These are phyloP conservation scores for Megalurothrips usitatus DNA, from an alignment of 2,888 invertebrate species.

Conservation along the genomic window DNA sequence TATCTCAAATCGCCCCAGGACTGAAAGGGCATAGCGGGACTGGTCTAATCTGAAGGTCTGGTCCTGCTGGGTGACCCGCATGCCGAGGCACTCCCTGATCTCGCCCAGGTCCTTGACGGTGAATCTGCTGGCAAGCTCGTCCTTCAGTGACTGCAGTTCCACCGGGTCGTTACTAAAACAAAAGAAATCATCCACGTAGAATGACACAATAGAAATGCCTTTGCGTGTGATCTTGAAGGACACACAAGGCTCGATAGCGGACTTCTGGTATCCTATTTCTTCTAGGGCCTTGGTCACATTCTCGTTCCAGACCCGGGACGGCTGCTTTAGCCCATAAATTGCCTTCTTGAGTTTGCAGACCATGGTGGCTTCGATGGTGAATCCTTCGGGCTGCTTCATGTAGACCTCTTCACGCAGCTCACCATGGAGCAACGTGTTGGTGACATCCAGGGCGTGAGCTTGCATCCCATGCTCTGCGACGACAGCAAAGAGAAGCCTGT, in stretches of 20 bases:
- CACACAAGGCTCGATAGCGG: slow-evolving; percentile 30
- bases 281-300: slow-evolving; percentile 29
- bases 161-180: slow-evolving; percentile 31
- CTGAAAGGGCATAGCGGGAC: background rate
- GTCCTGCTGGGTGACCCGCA: slow-evolving; percentile 32
- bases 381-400: slow-evolving; percentile 33
- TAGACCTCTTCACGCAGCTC: slow-evolving; percentile 34
- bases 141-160: slow-evolving; percentile 31
- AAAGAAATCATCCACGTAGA: slow-evolving; percentile 35
- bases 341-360: no score
- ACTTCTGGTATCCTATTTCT: slow-evolving; percentile 30
- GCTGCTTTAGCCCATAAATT: slow-evolving; percentile 36
- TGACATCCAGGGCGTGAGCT: slow-evolving; percentile 36
- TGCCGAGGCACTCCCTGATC: slow-evolving; percentile 33
- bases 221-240: slow-evolving; percentile 20
- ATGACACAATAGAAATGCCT: slow-evolving; percentile 28
- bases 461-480: slow-evolving; percentile 33
- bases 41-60: background rate
- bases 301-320: slow-evolving; percentile 34
- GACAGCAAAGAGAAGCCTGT: slow-evolving; percentile 34
- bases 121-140: slow-evolving; percentile 28
- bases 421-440: slow-evolving; percentile 34
- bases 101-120: slow-evolving; percentile 36
- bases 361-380: background rate
- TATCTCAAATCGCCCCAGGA: background rate